Conservation (phyloP, 2,113 vertebrate species). For the Caranx ignobilis region DNA sequence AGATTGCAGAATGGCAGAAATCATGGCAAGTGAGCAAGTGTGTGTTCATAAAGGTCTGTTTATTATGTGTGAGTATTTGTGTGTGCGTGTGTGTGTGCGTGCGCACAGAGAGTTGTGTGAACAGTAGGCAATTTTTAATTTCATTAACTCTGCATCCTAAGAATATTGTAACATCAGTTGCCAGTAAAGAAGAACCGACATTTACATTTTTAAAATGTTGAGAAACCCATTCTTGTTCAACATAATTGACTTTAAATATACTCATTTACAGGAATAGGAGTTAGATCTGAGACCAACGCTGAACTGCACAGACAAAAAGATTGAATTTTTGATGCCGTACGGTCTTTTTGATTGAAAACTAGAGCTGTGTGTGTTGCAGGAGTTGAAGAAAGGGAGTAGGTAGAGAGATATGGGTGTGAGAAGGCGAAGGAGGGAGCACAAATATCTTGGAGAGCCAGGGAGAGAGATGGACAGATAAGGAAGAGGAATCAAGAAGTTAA, state of each 20-base stretch:
- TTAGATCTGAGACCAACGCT: no score
- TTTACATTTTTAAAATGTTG: no score
- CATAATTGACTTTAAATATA: no score
- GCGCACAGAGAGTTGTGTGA: background rate
- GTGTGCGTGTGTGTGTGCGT: background rate
- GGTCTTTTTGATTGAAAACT: background rate
- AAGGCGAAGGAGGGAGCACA: conserved; percentile 7
- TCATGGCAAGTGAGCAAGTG: background rate
- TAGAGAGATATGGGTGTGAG: background rate
- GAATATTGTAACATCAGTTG: background rate
- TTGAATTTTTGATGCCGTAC: no score
- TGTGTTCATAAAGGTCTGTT: no score
- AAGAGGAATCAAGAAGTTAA: conserved; percentile 60
- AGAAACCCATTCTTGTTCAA: no score
- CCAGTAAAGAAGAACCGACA: no score
- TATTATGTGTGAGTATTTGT: background rate
- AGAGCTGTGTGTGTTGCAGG: conserved; percentile 8
- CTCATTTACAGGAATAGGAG: no score
- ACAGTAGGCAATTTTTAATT: background rate
- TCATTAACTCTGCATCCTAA: background rate
- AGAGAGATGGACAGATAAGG: conserved; percentile 58
- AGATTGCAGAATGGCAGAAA: background rate
- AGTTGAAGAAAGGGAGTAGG: conserved; percentile 3
- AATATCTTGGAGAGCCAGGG: conserved; percentile 47
- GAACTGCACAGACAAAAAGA: background rate